Evolutionary conservation across 2,797 vertebrate species (phyloP), one percentile per base, ranked within the genome.

Genomic region (Rhynchotus rufescens): DNA sequence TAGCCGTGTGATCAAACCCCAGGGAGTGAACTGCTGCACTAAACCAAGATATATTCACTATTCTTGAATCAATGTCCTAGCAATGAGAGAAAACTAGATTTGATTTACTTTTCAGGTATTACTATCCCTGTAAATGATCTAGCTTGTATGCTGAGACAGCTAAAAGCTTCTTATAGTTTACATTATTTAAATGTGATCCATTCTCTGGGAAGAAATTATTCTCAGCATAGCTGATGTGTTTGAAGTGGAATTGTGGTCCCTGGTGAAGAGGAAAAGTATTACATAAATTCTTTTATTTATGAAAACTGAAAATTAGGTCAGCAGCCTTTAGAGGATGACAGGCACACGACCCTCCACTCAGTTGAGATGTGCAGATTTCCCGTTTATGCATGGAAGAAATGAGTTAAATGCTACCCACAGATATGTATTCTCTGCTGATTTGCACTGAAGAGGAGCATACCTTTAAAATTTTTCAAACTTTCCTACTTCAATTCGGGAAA

Each of bases 261-360:
- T n/a, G 54, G n/a, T 21, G 84, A 84, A 82, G 51, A 73, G 34
- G 32, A 67, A 88, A 95, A 92, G 57, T 47, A 78, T 86, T 72
- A 66, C 71, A 82, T 14, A 76, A 88, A 60, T 65, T 65, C 62
- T 74, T 95, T 88, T 85, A 80, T 83, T 88, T 74, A 93, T 32
- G 60, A 89, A 90, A 84, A 84, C n/a, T 72, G 42, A 72, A 84
- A 93, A 90, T 40, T 0, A 83, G 56, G 51, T 78, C 69, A 91
- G 76, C 82, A 76, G 62, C 76, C 83, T 62, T 68, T 56, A 28
- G 6, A 65, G 61, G 38, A 52, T 16, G 25, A 32, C 65, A 38
- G 47, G 52, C 28, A 34, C 16, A 52, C 5, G 21, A 51, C 10
- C 11, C 30, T 17, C 20, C 13, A 34, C 80, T 56, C 51, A 38